Conservation (phyloP, 2,113 vertebrate species). For the Nipponia nippon region DNA sequence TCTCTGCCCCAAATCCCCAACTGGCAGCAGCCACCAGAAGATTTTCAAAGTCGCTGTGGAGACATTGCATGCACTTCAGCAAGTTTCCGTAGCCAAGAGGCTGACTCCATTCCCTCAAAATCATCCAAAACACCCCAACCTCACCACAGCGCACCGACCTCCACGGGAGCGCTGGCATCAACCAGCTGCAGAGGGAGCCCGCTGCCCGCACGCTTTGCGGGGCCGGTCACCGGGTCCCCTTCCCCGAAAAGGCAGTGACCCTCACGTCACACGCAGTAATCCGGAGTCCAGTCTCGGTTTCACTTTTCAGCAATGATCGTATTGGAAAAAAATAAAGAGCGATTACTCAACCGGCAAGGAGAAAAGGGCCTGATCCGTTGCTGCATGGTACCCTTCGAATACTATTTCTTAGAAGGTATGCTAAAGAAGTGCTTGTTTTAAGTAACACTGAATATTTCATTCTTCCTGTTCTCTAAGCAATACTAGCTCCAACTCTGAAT, state of each 20-base stretch:
- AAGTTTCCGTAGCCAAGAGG: neutral
- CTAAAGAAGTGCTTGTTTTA: neutral
- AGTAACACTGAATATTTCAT: neutral
- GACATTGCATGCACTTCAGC: neutral
- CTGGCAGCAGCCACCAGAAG: neutral
- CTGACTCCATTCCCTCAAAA: neutral
- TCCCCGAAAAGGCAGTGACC: neutral
- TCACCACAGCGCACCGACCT: fast-evolving
- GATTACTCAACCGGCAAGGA: neutral
- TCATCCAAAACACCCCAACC: neutral
- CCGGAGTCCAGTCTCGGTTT: neutral
- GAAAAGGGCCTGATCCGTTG: neutral
- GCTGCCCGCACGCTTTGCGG: neutral
- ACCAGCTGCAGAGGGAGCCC: neutral
- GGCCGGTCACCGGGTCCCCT: neutral
- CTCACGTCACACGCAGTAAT: fast-evolving
- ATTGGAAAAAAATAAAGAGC: neutral
- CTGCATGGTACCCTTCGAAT: neutral
- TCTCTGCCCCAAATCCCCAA: neutral
- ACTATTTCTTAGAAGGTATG: neutral
- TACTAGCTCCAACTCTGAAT: neutral
- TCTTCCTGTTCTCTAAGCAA: neutral
- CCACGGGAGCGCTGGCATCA: neutral
- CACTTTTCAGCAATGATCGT: neutral
- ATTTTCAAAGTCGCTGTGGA: neutral